phyloP scores from a whole-genome alignment of 2,113 vertebrate genomes.

The Serilophus lunatus region DNA sequence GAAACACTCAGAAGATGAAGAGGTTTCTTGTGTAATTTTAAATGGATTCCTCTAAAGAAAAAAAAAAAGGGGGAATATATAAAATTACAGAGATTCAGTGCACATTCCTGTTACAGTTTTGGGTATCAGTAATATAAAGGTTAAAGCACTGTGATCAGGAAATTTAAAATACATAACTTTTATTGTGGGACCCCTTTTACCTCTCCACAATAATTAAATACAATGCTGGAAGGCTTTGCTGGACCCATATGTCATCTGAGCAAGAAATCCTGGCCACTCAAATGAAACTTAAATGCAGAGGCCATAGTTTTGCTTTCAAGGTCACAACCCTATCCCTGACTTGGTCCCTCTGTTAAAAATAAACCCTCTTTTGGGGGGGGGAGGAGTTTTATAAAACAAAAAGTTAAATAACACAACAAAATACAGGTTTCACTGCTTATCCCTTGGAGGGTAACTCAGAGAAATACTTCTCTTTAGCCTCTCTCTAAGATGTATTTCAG shows the following conservation, averaged over 20 bases:
- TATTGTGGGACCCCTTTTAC: not conserved
- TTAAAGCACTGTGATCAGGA: not conserved
- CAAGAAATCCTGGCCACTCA: not conserved
- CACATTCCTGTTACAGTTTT: not conserved
- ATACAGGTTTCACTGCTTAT: not conserved
- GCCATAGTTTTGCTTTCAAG: not conserved
- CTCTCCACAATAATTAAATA: not conserved
- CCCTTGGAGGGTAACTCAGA: not conserved
- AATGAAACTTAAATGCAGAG: not conserved
- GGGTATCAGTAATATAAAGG: not conserved
- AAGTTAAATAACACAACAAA: not conserved
- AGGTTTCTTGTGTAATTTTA: not conserved
- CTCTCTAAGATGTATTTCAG: not conserved
- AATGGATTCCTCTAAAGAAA: not conserved
- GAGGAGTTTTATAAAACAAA: not conserved
- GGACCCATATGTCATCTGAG: not conserved
- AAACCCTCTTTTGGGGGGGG: not conserved
- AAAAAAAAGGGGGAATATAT: not conserved
- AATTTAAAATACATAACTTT: not conserved
- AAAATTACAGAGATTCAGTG: not conserved
- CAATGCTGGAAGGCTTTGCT: not conserved
- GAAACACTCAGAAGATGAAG: constrained; percentile 4
- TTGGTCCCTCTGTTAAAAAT: not conserved
- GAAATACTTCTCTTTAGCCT: not conserved
- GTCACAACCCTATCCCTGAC: not conserved